Evolutionary conservation across 1,140 invertebrate species (phyloP).

Genomic region (Aphis craccivora): DNA sequence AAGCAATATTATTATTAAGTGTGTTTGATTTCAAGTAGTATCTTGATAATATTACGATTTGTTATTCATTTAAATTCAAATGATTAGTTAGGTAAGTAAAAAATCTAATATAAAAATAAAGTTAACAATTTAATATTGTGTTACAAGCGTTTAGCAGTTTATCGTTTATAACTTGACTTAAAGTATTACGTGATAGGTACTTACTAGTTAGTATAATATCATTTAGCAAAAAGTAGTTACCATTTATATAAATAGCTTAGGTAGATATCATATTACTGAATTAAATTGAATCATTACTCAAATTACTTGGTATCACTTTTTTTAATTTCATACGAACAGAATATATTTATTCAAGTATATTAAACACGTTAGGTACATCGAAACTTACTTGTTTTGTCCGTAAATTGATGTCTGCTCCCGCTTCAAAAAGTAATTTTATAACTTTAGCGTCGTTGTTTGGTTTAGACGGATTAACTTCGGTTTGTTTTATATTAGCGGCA

Average conservation of each 20-base stretch:
- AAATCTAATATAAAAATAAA: not conserved
- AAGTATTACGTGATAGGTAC: not conserved
- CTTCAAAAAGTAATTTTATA: constrained; percentile 85
- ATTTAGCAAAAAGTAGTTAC: not conserved
- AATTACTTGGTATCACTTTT: not conserved
- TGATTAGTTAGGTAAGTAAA: not conserved
- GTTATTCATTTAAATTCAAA: not conserved
- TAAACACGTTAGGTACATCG: not conserved
- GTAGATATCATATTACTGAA: not conserved
- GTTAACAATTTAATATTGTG: not conserved
- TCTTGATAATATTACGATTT: not conserved
- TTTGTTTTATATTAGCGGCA: constrained; percentile 79
- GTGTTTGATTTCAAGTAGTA: not conserved
- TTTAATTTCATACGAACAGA: not conserved
- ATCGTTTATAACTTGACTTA: not conserved
- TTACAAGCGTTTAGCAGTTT: not conserved
- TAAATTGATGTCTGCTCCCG: constrained; percentile 85
- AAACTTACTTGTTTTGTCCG: constrained; percentile 76
- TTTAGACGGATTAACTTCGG: constrained; percentile 75
- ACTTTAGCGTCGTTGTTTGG: constrained; percentile 89
- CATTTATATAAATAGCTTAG: not conserved
- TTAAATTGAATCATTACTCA: not conserved
- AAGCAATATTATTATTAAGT: too few species aligned
- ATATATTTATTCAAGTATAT: not conserved
- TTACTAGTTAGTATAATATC: not conserved